Base-by-base conservation (phyloP, 2,888 invertebrate species). In the Acleris holmiana region DNA sequence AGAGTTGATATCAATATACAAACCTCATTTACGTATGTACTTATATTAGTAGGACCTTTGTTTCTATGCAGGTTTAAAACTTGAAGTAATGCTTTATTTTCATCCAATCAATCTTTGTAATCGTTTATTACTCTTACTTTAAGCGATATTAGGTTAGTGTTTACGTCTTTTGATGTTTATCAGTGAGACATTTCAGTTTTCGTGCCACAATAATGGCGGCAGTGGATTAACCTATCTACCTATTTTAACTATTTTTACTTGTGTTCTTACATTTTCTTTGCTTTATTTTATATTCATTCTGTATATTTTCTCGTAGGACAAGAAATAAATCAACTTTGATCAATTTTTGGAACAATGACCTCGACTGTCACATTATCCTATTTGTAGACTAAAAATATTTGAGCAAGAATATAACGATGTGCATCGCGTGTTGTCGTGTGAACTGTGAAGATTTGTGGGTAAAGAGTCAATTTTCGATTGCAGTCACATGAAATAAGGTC, bases 151-250 rank as follows among this genome's bases (percentile, higher is more conserved):
- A 82, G 79, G 81, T 83, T 86, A 84, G 79, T 92, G 91, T 92
- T 92, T 92, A 91, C 91, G 83, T 88, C 89, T 84, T 89, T 86
- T 89, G 89, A 90, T 91, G 91, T 91, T 89, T 91, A 84, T 81
- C 80, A 77, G 70, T 66, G 78, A 89, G 88, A 90, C 91, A 88
- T 89, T 89, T 87, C 89, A 85, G 82, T 89, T 86, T 91, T 88
- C 87, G 87, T 91, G 86, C 86, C 81, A 89, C 91, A 89, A 87
- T 92, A 91, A 92, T 92, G 92, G 92, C 91, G 92, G 91, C 92
- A 92, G 90, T 87, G 82, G 79, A 88, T 89, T 91, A 92, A 91
- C 92, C 91, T 92, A 91, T 89, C 83, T 84, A 79, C 77, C 75
- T 82, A 84, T 84, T 84, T 85, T 82, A 75, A 74, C 75, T 73